Conservation (phyloP, 1,140 invertebrate species). For the Popillia japonica region DNA sequence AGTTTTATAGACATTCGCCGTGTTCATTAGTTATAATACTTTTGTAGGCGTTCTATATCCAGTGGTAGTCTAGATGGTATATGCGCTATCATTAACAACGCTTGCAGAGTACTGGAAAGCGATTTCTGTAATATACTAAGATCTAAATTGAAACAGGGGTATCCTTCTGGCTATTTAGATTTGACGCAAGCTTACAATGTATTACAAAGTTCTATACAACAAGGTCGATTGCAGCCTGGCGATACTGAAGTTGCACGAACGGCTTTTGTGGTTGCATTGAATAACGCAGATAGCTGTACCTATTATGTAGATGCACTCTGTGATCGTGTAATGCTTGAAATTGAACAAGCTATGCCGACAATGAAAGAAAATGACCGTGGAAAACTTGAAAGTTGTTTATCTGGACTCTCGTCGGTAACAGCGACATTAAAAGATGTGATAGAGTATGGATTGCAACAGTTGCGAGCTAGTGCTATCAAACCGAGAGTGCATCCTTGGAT, state of each 20-base stretch:
- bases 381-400: conserved; percentile 79
- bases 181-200: conserved; percentile 82
- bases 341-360: conserved; percentile 68
- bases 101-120: conserved; percentile 86
- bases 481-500: conserved; percentile 87
- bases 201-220: conserved; percentile 81
- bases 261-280: conserved; percentile 78
- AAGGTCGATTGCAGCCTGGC: conserved; percentile 80
- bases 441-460: conserved; percentile 86
- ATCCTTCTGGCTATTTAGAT: conserved; percentile 86
- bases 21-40: no score
- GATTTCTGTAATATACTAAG: conserved; percentile 83
- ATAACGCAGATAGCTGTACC: conserved; percentile 91
- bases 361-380: conserved; percentile 72
- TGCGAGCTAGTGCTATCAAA: conserved; percentile 83
- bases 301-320: conserved; percentile 88
- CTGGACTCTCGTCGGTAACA: conserved; percentile 78
- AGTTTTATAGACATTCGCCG: no score
- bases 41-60: conserved; percentile 79
- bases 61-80: conserved; percentile 94
- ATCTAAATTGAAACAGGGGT: conserved; percentile 80
- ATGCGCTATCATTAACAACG: conserved; percentile 97
- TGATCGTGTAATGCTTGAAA: conserved; percentile 76
- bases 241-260: conserved; percentile 77
- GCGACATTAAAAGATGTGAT: conserved; percentile 79